These are phyloP conservation scores for Xyrauchen texanus DNA, from an alignment of 2,113 vertebrate species.

Conservation along the genomic window DNA sequence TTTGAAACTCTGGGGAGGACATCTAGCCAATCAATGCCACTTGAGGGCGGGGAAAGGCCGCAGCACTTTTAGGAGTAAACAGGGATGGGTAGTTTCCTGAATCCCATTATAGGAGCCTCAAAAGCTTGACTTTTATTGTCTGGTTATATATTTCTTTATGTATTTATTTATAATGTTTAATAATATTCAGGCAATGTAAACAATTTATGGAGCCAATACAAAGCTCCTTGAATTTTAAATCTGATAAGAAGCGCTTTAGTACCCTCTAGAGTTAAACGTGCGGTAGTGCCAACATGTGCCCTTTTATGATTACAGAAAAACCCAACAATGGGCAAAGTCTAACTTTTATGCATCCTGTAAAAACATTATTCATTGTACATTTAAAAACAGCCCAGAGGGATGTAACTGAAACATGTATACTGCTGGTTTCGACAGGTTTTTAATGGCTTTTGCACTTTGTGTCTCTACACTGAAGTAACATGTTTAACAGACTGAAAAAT, in stretches of 20 bases:
- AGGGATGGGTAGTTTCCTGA: slow-evolving; percentile 48
- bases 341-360: background rate
- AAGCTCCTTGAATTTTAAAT: background rate
- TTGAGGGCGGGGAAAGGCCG: background rate
- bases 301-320: background rate
- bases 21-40: slow-evolving; percentile 5
- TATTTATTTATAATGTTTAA: background rate
- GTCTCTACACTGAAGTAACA: too few relatives aligned
- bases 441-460: too few relatives aligned
- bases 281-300: background rate
- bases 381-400: background rate
- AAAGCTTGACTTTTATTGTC: background rate
- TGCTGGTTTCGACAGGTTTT: too few relatives aligned
- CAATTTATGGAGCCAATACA: background rate
- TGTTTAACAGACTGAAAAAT: too few relatives aligned
- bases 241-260: slow-evolving; percentile 18
- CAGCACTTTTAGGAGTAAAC: slow-evolving; percentile 4
- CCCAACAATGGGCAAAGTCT: background rate
- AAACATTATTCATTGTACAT: background rate
- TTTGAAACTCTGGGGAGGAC: background rate
- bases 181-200: background rate
- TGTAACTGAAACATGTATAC: background rate
- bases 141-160: background rate
- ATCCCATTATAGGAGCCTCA: background rate
- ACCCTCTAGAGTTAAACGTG: slow-evolving; percentile 46